phyloP scores from a whole-genome alignment of 1,140 invertebrate species.

The Meloidogyne chitwoodi region DNA sequence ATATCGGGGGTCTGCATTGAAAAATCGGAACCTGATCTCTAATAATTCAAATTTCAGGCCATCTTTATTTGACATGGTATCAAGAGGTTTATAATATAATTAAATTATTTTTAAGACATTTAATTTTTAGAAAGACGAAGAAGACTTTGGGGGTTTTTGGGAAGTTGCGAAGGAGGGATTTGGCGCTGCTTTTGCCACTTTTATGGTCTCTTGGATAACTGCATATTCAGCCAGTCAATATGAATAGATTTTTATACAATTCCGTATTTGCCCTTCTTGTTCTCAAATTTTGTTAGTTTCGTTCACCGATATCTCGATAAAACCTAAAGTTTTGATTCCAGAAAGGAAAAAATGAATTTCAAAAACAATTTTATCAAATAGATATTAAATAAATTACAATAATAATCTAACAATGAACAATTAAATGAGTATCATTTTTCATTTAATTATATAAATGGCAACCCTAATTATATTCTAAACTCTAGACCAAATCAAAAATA shows the following conservation, averaged over 20 bases:
- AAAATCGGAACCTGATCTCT: neutral
- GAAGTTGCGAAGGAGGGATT: conserved; percentile 58
- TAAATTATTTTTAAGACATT: neutral
- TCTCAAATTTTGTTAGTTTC: neutral
- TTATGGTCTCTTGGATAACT: conserved; percentile 56
- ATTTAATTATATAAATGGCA: no score
- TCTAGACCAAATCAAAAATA: no score
- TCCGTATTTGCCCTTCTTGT: neutral
- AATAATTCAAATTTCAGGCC: conserved; percentile 9
- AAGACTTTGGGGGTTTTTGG: conserved; percentile 58
- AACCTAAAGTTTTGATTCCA: no score
- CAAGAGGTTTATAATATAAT: conserved; percentile 30
- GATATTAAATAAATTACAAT: no score
- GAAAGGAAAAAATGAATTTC: no score
- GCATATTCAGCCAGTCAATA: conserved; percentile 45
- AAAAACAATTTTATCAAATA: no score
- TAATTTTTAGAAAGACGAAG: conserved; percentile 54
- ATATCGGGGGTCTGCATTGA: no score
- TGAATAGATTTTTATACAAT: neutral
- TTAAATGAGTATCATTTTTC: no score
- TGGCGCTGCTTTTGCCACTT: conserved; percentile 57
- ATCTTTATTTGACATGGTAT: conserved; percentile 50
- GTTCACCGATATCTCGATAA: neutral
- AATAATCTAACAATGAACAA: no score
- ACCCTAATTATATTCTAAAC: no score